Conservation (phyloP, 2,797 vertebrate genomes). For the Paguma larvata region DNA sequence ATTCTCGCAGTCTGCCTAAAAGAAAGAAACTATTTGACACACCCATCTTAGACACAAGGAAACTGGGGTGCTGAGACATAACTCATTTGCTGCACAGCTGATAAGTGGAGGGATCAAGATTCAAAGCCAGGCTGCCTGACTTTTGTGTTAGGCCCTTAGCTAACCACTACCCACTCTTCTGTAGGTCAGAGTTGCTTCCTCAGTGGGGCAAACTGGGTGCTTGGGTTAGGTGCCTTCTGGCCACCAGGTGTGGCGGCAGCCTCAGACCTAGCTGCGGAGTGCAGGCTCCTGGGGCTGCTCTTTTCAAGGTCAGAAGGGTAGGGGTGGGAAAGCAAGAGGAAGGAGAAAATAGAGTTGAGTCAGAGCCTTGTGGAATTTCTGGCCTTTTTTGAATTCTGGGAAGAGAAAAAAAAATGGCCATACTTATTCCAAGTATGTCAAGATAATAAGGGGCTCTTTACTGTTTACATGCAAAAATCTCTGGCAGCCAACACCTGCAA, state of each 20-base stretch:
- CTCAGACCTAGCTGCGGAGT: neutral
- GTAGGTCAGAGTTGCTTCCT: neutral
- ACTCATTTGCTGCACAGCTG: neutral
- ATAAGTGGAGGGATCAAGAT: neutral
- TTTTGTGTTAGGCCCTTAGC: neutral
- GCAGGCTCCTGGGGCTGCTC: slow-evolving; percentile 37
- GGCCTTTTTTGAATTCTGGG: slow-evolving; percentile 89
- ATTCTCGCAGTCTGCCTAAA: neutral
- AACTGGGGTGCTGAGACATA: neutral
- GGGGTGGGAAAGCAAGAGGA: slow-evolving; percentile 86
- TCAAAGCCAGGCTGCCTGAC: neutral
- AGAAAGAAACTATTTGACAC: neutral
- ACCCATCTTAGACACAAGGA: neutral
- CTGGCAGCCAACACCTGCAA: slow-evolving; percentile 85
- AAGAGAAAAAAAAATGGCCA: slow-evolving; percentile 87
- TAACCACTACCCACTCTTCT: neutral
- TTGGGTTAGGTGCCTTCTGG: neutral
- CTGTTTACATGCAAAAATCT: slow-evolving; percentile 88
- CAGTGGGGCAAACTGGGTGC: neutral
- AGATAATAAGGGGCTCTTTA: slow-evolving; percentile 89
- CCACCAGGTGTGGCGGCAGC: neutral
- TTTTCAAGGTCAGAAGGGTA: slow-evolving; percentile 85
- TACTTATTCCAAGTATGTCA: slow-evolving; percentile 89
- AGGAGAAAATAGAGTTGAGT: slow-evolving; percentile 81
- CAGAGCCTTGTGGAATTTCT: slow-evolving; percentile 88